Evolutionary conservation across 1,140 invertebrate species (phyloP).

Genomic region (Hycleus cichorii): DNA sequence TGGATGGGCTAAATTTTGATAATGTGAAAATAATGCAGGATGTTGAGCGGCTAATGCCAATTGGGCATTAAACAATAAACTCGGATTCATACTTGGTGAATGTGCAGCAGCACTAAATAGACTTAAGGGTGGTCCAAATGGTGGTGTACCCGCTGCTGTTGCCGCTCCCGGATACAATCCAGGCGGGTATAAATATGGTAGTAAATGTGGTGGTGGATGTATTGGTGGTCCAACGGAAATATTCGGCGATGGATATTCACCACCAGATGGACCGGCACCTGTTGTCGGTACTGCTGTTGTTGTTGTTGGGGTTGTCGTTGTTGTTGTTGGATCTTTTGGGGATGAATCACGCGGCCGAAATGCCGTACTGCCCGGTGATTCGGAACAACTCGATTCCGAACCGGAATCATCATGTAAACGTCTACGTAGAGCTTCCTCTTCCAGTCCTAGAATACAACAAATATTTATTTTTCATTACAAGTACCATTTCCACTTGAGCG

Average conservation of each 20-base stretch:
- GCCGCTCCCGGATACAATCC: conserved; percentile 65
- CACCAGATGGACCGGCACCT: conserved; percentile 45
- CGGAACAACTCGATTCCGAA: conserved; percentile 59
- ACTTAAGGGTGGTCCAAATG: conserved; percentile 61
- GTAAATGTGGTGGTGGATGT: conserved; percentile 69
- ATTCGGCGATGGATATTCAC: conserved; percentile 69
- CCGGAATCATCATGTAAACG: conserved; percentile 53
- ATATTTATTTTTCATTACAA: background rate
- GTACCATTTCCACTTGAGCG: background rate
- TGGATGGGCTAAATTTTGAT: conserved; percentile 50
- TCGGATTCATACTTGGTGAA: conserved; percentile 55
- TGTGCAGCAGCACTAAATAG: conserved; percentile 49
- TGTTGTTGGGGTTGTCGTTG: too few species aligned
- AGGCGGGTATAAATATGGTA: conserved; percentile 84
- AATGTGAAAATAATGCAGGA: conserved; percentile 63
- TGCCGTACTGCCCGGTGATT: conserved; percentile 49
- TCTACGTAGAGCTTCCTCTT: conserved; percentile 45
- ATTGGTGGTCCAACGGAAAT: conserved; percentile 82
- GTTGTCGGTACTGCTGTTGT: too few species aligned
- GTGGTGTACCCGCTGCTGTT: conserved; percentile 42
- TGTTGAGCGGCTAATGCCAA: conserved; percentile 75
- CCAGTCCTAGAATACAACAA: conserved; percentile 27
- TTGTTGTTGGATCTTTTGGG: conserved; percentile 41
- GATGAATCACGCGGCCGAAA: conserved; percentile 50
- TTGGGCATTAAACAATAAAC: conserved; percentile 75